phyloP scores from a whole-genome alignment of 2,113 vertebrate genomes.

The Proterorhinus semilunaris region DNA sequence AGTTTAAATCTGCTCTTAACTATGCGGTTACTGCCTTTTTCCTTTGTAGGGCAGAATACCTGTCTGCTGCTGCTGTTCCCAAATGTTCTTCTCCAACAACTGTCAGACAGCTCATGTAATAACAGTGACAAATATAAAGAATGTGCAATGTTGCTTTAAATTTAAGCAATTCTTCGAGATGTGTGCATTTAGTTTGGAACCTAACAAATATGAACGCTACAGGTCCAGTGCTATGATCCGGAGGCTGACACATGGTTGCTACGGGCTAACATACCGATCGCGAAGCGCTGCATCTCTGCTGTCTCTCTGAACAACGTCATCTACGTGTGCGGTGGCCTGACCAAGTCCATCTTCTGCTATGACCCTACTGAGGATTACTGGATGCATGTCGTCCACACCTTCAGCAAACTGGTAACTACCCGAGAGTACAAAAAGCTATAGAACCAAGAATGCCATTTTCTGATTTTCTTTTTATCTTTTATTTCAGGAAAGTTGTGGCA shows the following conservation, averaged over 20 bases:
- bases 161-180: not conserved
- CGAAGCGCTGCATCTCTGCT: slow-evolving; percentile 95
- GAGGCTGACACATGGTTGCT: slow-evolving; percentile 89
- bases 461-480: not conserved
- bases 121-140: no score
- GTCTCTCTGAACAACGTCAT: slow-evolving; percentile 95
- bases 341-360: slow-evolving; percentile 95
- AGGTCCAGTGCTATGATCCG: slow-evolving; percentile 98
- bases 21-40: no score
- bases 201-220: slow-evolving; percentile 39
- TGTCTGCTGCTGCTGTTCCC: no score
- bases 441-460: not conserved
- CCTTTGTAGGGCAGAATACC: no score
- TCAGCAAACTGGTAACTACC: slow-evolving; percentile 88
- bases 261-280: slow-evolving; percentile 94
- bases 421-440: not conserved
- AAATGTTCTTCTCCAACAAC: no score
- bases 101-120: no score
- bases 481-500: slow-evolving; percentile 95
- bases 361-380: slow-evolving; percentile 96
- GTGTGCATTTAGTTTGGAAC: not conserved
- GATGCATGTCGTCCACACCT: slow-evolving; percentile 96
- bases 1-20: no score
- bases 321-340: slow-evolving; percentile 96
- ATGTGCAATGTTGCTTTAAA: no score